A percentile compares a stretch with the other conserved stretches of the same genome.
These are phyloP conservation scores for Danio tinwini DNA, from an alignment of 2,797 vertebrate species.

Conservation along the genomic window DNA sequence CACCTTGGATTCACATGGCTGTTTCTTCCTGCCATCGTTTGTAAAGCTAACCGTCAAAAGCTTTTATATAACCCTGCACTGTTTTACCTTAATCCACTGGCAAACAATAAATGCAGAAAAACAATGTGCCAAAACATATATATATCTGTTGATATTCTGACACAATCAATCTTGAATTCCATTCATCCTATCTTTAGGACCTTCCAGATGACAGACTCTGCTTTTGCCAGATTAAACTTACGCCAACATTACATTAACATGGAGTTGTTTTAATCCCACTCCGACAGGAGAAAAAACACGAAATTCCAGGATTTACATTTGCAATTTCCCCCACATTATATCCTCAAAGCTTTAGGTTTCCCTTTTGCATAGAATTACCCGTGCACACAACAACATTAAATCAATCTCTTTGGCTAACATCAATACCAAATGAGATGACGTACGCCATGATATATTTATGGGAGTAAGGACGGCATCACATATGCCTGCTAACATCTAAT, in stretches of 20 bases:
- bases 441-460: conserved; percentile 4
- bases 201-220: conserved; percentile 9
- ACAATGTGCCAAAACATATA: conserved; percentile 31
- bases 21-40: conserved; percentile 26
- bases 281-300: neutral
- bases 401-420: conserved; percentile 45
- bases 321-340: conserved; percentile 58
- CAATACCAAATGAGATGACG: conserved; percentile 36
- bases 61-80: conserved; percentile 52
- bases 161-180: conserved; percentile 3
- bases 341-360: conserved; percentile 64
- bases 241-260: conserved; percentile 14
- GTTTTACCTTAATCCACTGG: conserved; percentile 49
- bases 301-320: conserved; percentile 54
- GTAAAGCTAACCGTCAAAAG: conserved; percentile 56
- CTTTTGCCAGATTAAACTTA: conserved; percentile 29
- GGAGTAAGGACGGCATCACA: conserved; percentile 1
- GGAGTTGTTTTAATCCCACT: neutral
- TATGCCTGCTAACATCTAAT: neutral
- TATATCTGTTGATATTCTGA: conserved; percentile 9
- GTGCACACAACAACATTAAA: conserved; percentile 62
- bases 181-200: conserved; percentile 25
- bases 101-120: conserved; percentile 50
- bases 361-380: conserved; percentile 68
- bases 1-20: conserved; percentile 47